These are phyloP conservation scores for Characodon lateralis DNA, from an alignment of 2,797 vertebrate genomes.

Conservation along the genomic window DNA sequence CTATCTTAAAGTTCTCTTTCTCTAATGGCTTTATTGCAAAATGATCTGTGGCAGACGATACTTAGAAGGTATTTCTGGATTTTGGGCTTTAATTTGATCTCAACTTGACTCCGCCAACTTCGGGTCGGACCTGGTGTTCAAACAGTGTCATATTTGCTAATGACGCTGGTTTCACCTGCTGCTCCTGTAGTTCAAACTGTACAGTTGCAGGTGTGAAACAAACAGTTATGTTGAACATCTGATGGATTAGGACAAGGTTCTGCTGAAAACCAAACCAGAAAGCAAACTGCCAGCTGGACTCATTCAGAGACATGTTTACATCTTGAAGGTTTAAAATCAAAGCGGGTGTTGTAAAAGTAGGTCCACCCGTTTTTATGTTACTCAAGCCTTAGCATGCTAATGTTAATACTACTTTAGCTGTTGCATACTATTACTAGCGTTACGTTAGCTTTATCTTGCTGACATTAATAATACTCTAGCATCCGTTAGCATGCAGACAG, in stretches of 20 bases:
- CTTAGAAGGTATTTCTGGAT: neutral
- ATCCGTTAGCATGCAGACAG: too few relatives aligned
- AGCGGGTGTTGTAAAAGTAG: neutral
- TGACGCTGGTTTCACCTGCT: neutral
- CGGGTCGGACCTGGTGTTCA: constrained; percentile 1
- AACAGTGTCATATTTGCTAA: neutral
- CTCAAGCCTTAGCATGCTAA: neutral
- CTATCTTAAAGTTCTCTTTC: too few relatives aligned
- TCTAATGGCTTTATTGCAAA: neutral
- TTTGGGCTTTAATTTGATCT: neutral
- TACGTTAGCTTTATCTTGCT: neutral
- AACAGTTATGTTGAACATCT: neutral
- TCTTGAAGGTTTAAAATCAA: neutral
- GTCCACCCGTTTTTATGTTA: neutral
- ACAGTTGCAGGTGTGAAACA: neutral
- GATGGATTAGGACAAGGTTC: neutral
- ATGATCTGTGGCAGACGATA: neutral
- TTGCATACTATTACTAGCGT: too few relatives aligned
- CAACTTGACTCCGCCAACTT: neutral
- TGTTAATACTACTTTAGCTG: too few relatives aligned
- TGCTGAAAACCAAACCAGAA: neutral
- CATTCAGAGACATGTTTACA: neutral
- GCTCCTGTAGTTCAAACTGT: neutral
- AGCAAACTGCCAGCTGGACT: neutral
- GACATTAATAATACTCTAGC: too few relatives aligned